Percentiles rank a stretch among this genome's conserved stretches.
These are phyloP conservation scores for Capreolus pygargus DNA, from an alignment of 2,113 vertebrate species.

Conservation along the genomic window DNA sequence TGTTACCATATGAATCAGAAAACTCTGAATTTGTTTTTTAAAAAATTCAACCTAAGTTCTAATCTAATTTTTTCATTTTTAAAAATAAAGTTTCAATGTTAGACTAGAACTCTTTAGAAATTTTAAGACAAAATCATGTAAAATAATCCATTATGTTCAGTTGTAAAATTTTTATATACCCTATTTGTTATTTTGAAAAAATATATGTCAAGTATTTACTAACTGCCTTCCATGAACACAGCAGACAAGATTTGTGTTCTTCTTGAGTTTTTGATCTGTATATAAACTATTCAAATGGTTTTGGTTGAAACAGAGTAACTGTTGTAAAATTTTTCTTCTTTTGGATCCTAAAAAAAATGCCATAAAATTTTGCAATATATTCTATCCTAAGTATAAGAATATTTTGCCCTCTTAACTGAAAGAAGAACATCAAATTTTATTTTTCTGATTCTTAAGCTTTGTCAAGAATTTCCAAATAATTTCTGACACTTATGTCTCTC, in stretches of 20 bases:
- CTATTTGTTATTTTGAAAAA: not conserved
- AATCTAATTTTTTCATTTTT: not conserved
- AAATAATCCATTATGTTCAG: not conserved
- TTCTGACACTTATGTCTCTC: not conserved
- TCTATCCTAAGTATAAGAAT: not conserved
- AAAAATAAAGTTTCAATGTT: not conserved
- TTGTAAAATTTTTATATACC: not conserved
- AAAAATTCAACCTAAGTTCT: not conserved
- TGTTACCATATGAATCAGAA: not conserved
- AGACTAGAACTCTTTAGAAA: not conserved
- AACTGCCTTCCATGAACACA: not conserved
- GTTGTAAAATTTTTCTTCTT: not conserved
- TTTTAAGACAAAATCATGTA: not conserved
- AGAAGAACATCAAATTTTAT: not conserved
- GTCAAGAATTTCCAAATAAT: not conserved
- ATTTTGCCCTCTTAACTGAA: not conserved
- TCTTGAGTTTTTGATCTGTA: not conserved
- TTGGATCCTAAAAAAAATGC: not conserved
- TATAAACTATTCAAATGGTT: not conserved
- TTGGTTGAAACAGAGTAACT: not conserved
- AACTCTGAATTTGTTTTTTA: not conserved
- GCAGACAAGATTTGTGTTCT: not conserved
- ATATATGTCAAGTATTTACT: not conserved
- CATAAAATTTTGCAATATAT: not conserved
- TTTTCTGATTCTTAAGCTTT: not conserved